Evolutionary conservation across 2,797 vertebrate species (phyloP).

Genomic region (Muscicapa striata): DNA sequence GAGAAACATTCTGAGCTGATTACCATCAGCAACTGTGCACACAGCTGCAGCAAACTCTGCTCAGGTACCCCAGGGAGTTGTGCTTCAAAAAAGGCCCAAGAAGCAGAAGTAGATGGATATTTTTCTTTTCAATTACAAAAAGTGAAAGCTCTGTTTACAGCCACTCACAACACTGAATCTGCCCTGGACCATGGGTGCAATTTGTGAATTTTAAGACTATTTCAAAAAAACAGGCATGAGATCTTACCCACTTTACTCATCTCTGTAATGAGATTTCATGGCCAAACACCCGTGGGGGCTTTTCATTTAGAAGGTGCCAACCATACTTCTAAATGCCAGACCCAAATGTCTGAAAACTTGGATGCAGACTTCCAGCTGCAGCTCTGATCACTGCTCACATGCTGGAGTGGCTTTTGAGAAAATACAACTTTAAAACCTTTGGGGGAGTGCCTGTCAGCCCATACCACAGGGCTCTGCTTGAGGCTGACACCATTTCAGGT

Average conservation of each 20-base stretch:
- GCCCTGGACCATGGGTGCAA: background rate
- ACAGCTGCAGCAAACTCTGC: background rate
- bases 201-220: background rate
- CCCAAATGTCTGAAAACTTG: background rate
- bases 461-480: fast-evolving
- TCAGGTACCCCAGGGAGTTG: background rate
- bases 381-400: fast-evolving
- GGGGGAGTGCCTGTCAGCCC: background rate
- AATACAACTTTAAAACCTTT: fast-evolving
- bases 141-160: background rate
- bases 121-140: background rate
- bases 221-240: background rate
- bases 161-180: background rate
- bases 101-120: conserved; percentile 26
- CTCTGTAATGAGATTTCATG: background rate
- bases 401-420: background rate
- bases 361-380: fast-evolving
- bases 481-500: background rate
- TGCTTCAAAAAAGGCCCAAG: background rate
- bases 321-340: background rate
- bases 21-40: background rate
- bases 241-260: background rate
- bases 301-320: background rate
- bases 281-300: background rate
- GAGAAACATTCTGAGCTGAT: background rate